Evolutionary conservation across 1,140 invertebrate genomes (phyloP).

Genomic region (Magallana gigas): DNA sequence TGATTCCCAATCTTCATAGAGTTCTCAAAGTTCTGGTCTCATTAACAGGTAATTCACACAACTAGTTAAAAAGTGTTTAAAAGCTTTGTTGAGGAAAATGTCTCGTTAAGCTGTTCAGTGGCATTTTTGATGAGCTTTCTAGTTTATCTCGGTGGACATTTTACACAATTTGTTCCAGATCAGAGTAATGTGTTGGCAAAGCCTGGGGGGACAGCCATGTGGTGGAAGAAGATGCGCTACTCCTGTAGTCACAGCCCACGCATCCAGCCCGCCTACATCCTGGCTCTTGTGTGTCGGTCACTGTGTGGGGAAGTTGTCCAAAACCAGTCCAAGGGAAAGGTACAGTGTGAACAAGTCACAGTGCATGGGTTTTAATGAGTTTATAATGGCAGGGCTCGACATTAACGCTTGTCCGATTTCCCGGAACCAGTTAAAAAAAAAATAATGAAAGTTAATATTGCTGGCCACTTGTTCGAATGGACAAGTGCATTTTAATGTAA

Average conservation of each 20-base stretch:
- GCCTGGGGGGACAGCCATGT: conserved; percentile 66
- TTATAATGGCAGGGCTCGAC: too few species aligned
- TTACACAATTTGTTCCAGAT: conserved; percentile 59
- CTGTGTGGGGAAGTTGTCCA: conserved; percentile 71
- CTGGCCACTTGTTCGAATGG: too few species aligned
- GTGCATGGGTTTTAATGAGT: too few species aligned
- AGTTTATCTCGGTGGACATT: too few species aligned
- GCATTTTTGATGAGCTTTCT: too few species aligned
- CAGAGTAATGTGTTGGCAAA: conserved; percentile 68
- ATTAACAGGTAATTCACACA: conserved; percentile 62
- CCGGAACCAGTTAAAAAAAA: too few species aligned
- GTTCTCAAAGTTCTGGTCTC: conserved; percentile 67
- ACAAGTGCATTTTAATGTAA: too few species aligned
- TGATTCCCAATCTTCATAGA: conserved; percentile 61
- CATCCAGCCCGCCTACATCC: conserved; percentile 54
- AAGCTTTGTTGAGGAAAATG: too few species aligned
- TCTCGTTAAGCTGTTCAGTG: too few species aligned
- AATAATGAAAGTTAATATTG: too few species aligned
- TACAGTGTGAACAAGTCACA: conserved; percentile 23
- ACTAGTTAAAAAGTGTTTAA: too few species aligned
- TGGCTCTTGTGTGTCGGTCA: conserved; percentile 64
- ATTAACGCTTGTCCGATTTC: too few species aligned
- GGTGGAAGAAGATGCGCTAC: conserved; percentile 77
- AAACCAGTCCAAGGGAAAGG: conserved; percentile 67
- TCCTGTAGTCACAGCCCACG: conserved; percentile 66